Base-by-base conservation (phyloP, 2,797 vertebrate species). In the Lagodon rhomboides region DNA sequence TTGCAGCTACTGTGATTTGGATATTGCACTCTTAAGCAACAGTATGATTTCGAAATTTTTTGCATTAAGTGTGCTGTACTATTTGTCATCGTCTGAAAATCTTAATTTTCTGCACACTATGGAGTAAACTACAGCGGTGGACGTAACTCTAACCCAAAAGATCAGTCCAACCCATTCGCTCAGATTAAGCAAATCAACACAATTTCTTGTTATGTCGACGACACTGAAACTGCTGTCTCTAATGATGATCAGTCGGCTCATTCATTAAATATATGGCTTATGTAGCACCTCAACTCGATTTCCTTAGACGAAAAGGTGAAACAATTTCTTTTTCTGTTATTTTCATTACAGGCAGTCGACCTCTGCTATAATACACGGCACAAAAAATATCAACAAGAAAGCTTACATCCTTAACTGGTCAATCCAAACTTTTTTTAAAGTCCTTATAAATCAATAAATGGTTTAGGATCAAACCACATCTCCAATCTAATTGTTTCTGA, bases 51-150 rank as follows among this genome's bases (percentile, higher is more conserved):
- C 6, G 5, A 34, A 1, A 34, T 6, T 34, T 6, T 34, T 34
- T 34, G 5, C 30, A 34, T 34, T 34, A 34, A 34, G 6, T 34
- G 30, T 34, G 5, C 30, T 34, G 8, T 34, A 9, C 34, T 9
- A 70, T 38, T 67, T 23, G 18, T 53, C 50, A 27, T 27, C 44
- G 68, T 50, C 34, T 22, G 12, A 44, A 43, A 53, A 53, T 53
- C 12, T 30, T 34, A 12, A 5, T 41, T 47, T 49, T 17, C 13
- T 70, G 30, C 30, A 11, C 25, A 27, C 1, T 25, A 16, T 23
- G 16, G 25, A 38, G 13, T 38, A 12, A 20, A 43, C 16, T 7
- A 17, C 22, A 44, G 4, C 18, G 1, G 34, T 34, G 34, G 34
- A 34, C 7, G 53, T 23, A 20, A 13, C 15, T n/a, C n/a, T n/a